phyloP scores from a whole-genome alignment of 2,113 vertebrate genomes.

The Serinus canaria region DNA sequence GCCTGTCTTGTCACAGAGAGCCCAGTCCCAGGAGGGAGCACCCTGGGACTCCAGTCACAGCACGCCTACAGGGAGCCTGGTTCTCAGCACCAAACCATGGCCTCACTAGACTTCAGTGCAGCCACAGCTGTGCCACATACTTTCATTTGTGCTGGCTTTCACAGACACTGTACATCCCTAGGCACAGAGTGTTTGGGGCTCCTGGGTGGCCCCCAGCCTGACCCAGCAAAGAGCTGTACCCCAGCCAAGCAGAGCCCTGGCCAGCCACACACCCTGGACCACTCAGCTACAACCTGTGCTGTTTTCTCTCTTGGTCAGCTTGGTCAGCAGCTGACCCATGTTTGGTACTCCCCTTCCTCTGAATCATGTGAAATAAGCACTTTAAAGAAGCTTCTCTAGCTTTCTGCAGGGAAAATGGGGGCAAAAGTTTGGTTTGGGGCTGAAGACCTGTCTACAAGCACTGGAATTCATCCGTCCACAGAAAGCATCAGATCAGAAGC shows the following conservation, averaged over 20 bases:
- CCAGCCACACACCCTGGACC: background rate
- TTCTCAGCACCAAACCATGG: background rate
- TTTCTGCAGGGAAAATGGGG: background rate
- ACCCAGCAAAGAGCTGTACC: background rate
- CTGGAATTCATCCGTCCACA: background rate
- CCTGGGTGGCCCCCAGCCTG: background rate
- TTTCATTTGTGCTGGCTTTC: background rate
- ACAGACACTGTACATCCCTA: accelerated
- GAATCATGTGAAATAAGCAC: background rate
- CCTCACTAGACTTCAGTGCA: background rate
- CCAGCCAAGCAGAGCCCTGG: background rate
- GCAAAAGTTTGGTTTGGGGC: background rate
- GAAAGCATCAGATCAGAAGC: background rate
- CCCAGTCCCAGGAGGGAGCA: background rate
- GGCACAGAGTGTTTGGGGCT: background rate
- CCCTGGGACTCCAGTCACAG: background rate
- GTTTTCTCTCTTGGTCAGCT: background rate
- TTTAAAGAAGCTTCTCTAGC: background rate
- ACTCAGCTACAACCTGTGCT: background rate
- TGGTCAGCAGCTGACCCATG: background rate
- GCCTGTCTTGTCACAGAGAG: background rate
- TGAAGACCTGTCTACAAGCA: background rate
- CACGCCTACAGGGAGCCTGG: background rate
- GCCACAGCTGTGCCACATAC: background rate
- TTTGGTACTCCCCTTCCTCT: background rate